Percentiles rank a stretch among this genome's conserved stretches.
Evolutionary conservation across 1,140 invertebrate genomes (phyloP).

Genomic region (Trachelipus rathkii): DNA sequence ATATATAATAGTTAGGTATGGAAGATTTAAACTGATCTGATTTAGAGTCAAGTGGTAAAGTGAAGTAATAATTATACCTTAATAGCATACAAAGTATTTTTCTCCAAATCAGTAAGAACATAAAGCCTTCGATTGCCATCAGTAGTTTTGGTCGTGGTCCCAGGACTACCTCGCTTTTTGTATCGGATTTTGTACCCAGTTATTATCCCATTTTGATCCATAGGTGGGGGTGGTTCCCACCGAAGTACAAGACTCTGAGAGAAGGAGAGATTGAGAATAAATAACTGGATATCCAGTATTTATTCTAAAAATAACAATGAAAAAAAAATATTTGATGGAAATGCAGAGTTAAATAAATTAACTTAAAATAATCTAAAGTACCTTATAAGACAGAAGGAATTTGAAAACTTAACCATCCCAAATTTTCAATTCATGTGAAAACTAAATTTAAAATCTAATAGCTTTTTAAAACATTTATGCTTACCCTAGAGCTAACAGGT

Average conservation of each 20-base stretch:
- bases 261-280: neutral
- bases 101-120: conserved; percentile 69
- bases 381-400: no score
- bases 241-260: conserved; percentile 73
- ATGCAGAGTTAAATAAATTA: no score
- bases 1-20: no score
- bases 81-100: conserved; percentile 64
- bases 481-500: conserved; percentile 73
- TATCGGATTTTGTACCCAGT: conserved; percentile 93
- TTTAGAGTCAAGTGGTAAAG: no score
- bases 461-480: conserved; percentile 35
- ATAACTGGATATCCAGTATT: no score
- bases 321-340: no score
- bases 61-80: conserved; percentile 26
- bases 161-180: conserved; percentile 59
- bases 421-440: no score
- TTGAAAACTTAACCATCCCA: no score
- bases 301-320: no score
- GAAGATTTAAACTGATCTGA: no score
- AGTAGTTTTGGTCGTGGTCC: conserved; percentile 66
- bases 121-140: conserved; percentile 76
- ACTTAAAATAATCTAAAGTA: no score
- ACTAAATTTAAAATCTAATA: no score
- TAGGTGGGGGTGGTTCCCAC: conserved; percentile 82
- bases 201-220: conserved; percentile 82